These are phyloP conservation scores for Xiphias gladius DNA, from an alignment of 2,113 vertebrate species.

Conservation along the genomic window DNA sequence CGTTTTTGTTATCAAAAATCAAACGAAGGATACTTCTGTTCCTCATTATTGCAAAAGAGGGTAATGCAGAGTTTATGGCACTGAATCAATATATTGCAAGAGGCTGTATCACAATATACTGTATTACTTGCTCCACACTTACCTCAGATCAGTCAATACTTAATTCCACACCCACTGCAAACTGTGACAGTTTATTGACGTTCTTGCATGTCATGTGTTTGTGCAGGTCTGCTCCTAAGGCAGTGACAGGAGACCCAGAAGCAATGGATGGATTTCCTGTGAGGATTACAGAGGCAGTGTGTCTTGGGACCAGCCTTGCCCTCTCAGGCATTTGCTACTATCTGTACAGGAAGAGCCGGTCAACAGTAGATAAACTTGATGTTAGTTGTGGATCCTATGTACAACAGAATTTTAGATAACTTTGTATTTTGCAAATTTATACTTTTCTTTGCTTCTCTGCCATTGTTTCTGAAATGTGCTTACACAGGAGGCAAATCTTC, in stretches of 20 bases:
- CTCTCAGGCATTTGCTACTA: slow-evolving; percentile 88
- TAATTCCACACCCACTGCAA: not conserved
- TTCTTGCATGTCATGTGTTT: slow-evolving; percentile 19
- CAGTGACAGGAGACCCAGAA: slow-evolving; percentile 19
- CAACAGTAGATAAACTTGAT: slow-evolving; percentile 82
- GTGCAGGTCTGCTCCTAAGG: slow-evolving; percentile 31
- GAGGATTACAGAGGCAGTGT: slow-evolving; percentile 79
- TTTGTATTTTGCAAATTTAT: not conserved
- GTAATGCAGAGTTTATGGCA: not conserved
- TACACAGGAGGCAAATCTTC: not conserved
- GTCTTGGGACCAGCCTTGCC: slow-evolving; percentile 87
- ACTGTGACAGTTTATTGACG: not conserved
- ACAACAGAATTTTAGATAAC: not conserved
- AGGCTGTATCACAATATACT: not conserved
- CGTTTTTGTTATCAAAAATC: not conserved
- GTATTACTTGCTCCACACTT: not conserved
- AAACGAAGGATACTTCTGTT: not conserved
- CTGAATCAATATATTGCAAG: not conserved
- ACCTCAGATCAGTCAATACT: not conserved
- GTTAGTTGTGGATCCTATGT: slow-evolving; percentile 69
- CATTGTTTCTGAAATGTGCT: not conserved
- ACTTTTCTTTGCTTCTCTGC: not conserved
- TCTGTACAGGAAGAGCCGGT: slow-evolving; percentile 84
- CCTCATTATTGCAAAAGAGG: too few relatives aligned
- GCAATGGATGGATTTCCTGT: slow-evolving; percentile 81